phyloP scores from a whole-genome alignment of 1,140 invertebrate species.

The Polyergus mexicanus region DNA sequence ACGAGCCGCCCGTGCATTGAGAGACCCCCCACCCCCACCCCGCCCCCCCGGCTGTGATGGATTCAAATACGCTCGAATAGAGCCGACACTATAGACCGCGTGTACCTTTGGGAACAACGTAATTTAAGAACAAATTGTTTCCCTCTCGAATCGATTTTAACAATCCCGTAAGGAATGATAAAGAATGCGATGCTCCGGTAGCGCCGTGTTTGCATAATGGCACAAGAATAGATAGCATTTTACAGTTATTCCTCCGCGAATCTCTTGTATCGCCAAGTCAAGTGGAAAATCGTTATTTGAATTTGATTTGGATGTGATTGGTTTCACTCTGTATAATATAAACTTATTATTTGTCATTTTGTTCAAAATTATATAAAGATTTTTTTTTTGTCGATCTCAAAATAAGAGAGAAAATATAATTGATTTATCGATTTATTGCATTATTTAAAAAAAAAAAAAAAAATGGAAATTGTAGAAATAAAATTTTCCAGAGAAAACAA shows the following conservation, averaged over 20 bases:
- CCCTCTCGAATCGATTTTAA: conserved; percentile 34
- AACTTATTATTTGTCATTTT: not conserved
- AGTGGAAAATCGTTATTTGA: conserved; percentile 1
- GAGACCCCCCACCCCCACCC: no score
- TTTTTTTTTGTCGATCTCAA: not conserved
- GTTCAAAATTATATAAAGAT: not conserved
- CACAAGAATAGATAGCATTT: conserved; percentile 34
- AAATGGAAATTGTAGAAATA: not conserved
- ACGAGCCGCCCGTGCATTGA: conserved; percentile 33
- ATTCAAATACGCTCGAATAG: conserved; percentile 55
- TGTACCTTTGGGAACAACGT: conserved; percentile 55
- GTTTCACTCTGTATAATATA: not conserved
- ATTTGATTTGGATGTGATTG: not conserved
- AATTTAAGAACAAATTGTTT: conserved; percentile 60
- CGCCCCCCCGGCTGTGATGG: conserved; percentile 40
- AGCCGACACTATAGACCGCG: conserved; percentile 23
- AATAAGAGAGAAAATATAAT: not conserved
- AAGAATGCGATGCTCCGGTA: conserved; percentile 51
- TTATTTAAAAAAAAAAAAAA: conserved; percentile 1
- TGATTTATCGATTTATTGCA: not conserved
- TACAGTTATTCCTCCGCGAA: conserved; percentile 54
- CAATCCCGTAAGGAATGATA: conserved; percentile 58
- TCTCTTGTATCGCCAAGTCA: not conserved
- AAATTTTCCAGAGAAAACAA: not conserved
- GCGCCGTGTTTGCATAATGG: conserved; percentile 52